Base-by-base conservation (phyloP, 1,140 invertebrate genomes). In the Calosoma granatense region DNA sequence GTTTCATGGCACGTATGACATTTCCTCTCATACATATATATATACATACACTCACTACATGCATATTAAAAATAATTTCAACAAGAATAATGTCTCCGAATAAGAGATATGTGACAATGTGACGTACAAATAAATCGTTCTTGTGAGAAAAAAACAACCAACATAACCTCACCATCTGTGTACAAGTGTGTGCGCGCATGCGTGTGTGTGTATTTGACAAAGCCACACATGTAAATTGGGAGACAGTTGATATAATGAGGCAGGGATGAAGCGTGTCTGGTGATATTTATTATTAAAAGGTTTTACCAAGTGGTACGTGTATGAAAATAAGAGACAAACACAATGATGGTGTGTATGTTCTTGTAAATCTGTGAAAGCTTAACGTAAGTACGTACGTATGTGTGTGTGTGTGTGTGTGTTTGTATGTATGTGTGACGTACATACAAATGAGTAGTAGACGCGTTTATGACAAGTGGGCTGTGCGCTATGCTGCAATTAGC, bases 271-370 rank as follows among this genome's bases (percentile, higher is more conserved):
- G 58, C 36, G 63, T 61, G 59, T 47, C 54, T 56, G 53, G 54
- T 57, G 23, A 61, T 64, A 64, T 65, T 64, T 64, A 65, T 65
- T 65, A 64, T 61, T 65, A 64, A 62, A 56, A 59, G 60, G 55
- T 58, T 47, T 62, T 60, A 61, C 59, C 59, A 63, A 63, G 64
- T 58, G 53, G n/a, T n/a, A n/a, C n/a, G n/a, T n/a, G n/a, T n/a
- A n/a, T n/a, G n/a, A n/a, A n/a, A n/a, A n/a, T n/a, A n/a, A n/a
- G n/a, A n/a, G n/a, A n/a, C n/a, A n/a, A n/a, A n/a, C n/a, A n/a
- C n/a, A n/a, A n/a, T n/a, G n/a, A n/a, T n/a, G n/a, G n/a, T n/a
- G n/a, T n/a, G n/a, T n/a, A n/a, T n/a, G n/a, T n/a, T n/a, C n/a
- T n/a, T n/a, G n/a, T n/a, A n/a, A n/a, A n/a, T n/a, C n/a, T n/a